A percentile compares a stretch with the other conserved stretches of the same genome.
Evolutionary conservation across 2,113 vertebrate genomes (phyloP).

Genomic region (Nyctibius bracteatus): DNA sequence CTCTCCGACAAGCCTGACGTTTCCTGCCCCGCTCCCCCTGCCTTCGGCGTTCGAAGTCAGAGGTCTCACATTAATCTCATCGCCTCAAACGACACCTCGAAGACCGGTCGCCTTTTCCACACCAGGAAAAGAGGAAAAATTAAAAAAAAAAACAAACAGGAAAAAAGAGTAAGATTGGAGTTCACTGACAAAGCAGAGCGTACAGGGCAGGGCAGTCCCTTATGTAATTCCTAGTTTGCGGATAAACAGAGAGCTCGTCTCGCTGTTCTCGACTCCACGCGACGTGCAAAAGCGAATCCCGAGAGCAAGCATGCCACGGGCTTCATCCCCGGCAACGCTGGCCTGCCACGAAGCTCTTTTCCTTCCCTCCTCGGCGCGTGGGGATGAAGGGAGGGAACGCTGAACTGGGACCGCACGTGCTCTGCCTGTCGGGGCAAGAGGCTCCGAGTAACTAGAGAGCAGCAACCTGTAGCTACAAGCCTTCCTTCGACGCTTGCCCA

Average conservation of each 20-base stretch:
- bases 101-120: not conserved
- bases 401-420: not conserved
- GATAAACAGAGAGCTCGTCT: not conserved
- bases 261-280: not conserved
- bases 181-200: not conserved
- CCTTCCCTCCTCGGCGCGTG: not conserved
- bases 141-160: not conserved
- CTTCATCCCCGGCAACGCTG: not conserved
- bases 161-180: not conserved
- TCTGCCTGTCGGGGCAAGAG: slow-evolving; percentile 50
- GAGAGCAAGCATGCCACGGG: not conserved
- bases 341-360: not conserved
- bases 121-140: rapidly evolving
- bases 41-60: rapidly evolving
- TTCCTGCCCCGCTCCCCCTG: not conserved
- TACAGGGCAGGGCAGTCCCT: not conserved
- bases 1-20: not conserved
- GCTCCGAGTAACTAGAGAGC: not conserved
- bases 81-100: not conserved
- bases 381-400: not conserved
- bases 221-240: not conserved
- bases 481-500: not conserved
- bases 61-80: not conserved
- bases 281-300: not conserved
- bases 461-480: slow-evolving; percentile 55